Evolutionary conservation across 2,888 invertebrate species (phyloP).

Genomic region (Vannuccia rotundouncinata): DNA sequence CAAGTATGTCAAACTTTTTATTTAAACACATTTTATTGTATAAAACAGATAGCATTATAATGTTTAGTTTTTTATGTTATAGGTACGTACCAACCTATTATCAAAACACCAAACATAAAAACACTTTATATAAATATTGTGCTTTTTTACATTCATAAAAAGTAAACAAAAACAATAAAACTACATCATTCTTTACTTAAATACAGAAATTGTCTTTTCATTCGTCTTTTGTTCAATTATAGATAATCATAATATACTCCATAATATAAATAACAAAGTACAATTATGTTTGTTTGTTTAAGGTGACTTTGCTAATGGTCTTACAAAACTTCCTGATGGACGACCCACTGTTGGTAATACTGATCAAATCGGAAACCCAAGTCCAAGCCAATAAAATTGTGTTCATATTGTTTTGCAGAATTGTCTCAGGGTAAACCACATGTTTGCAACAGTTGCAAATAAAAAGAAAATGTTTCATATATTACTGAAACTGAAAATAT

Average conservation of each 20-base stretch:
- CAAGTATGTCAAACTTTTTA: not conserved
- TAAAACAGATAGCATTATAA: not conserved
- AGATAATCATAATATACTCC: not conserved
- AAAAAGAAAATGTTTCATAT: not conserved
- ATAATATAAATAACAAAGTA: not conserved
- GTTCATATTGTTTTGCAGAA: not conserved
- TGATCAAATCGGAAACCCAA: not conserved
- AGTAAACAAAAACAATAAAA: not conserved
- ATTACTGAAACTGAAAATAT: not conserved
- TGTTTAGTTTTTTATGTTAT: not conserved
- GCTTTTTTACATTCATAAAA: not conserved
- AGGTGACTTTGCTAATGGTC: not conserved
- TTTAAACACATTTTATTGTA: not conserved
- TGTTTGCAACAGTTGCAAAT: not conserved
- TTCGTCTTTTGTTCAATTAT: not conserved
- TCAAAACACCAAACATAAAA: not conserved
- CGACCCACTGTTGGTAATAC: not conserved
- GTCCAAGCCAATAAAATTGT: not conserved
- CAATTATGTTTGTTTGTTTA: not conserved
- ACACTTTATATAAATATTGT: not conserved
- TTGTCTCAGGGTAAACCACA: not conserved
- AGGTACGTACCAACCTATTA: not conserved
- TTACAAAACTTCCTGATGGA: not conserved
- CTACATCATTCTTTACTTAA: not conserved
- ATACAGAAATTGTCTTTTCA: not conserved